phyloP scores from a whole-genome alignment of 1,140 invertebrate genomes.

The Latrodectus geometricus region DNA sequence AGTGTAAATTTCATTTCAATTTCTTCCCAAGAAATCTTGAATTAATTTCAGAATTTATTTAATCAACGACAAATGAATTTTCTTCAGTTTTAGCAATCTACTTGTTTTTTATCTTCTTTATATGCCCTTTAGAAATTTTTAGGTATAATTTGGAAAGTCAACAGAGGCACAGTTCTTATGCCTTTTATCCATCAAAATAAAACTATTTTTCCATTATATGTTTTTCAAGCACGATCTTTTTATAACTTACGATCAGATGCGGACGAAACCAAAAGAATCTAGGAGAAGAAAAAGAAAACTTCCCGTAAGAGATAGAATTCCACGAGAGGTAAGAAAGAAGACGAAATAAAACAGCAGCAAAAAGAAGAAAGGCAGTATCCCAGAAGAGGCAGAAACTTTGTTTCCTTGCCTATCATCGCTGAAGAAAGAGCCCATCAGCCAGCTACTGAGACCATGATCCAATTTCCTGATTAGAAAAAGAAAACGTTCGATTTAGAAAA shows the following conservation, averaged over 20 bases:
- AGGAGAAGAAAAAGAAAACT: constrained; percentile 8
- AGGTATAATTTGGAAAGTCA: too few relatives aligned
- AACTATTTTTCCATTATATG: not conserved
- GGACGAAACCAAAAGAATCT: constrained; percentile 5
- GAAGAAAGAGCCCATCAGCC: constrained; percentile 48
- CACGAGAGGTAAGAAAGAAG: too few relatives aligned
- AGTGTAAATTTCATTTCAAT: too few relatives aligned
- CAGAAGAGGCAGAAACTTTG: constrained; percentile 50
- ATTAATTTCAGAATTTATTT: too few relatives aligned
- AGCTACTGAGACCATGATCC: constrained; percentile 41
- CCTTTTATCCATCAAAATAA: too few relatives aligned
- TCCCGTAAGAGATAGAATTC: not conserved
- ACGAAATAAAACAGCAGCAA: constrained; percentile 4
- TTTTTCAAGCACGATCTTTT: constrained; percentile 33
- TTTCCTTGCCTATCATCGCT: constrained; percentile 45
- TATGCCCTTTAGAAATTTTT: too few relatives aligned
- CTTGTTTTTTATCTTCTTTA: too few relatives aligned
- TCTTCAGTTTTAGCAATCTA: too few relatives aligned
- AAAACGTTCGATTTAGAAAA: constrained; percentile 54
- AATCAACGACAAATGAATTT: too few relatives aligned
- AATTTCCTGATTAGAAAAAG: constrained; percentile 59
- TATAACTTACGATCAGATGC: constrained; percentile 2
- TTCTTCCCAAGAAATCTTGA: too few relatives aligned
- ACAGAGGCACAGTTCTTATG: too few relatives aligned
- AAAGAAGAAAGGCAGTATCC: constrained; percentile 1